phyloP scores from a whole-genome alignment of 2,888 invertebrate species.

The Aquatica leii region DNA sequence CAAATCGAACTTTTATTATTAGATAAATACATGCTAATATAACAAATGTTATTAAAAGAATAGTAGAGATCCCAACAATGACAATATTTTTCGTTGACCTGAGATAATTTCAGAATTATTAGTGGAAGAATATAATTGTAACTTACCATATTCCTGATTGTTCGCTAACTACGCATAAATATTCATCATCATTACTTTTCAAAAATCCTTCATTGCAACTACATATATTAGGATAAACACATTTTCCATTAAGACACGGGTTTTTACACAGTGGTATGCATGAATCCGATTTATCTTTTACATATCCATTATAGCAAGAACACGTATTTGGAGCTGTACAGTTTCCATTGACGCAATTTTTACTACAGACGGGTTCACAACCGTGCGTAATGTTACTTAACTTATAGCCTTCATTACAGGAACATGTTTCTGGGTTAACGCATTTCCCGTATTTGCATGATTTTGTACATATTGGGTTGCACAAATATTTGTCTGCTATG shows the following conservation, averaged over 20 bases:
- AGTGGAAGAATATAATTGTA: too few species aligned
- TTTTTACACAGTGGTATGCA: slow-evolving; percentile 49
- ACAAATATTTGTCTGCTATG: slow-evolving; percentile 46
- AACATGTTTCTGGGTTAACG: slow-evolving; percentile 55
- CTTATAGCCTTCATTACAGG: slow-evolving; percentile 19
- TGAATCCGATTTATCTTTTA: slow-evolving; percentile 25
- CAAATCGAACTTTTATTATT: too few species aligned
- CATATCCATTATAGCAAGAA: slow-evolving; percentile 40
- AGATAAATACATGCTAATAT: too few species aligned
- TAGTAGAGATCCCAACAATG: too few species aligned
- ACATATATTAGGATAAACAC: slow-evolving; percentile 44
- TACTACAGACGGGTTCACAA: slow-evolving; percentile 66
- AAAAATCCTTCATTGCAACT: slow-evolving; percentile 29
- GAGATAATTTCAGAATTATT: too few species aligned
- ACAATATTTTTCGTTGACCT: too few species aligned
- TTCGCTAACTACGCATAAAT: too few species aligned
- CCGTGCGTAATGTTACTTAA: too few species aligned
- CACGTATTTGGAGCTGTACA: slow-evolving; percentile 58
- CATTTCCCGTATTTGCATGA: slow-evolving; percentile 74
- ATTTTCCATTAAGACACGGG: slow-evolving; percentile 61
- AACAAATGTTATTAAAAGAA: too few species aligned
- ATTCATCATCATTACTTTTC: slow-evolving; percentile 11
- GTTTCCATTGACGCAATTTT: slow-evolving; percentile 56
- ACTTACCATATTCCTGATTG: too few species aligned
- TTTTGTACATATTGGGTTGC: slow-evolving; percentile 64